Evolutionary conservation across 2,113 vertebrate species (phyloP), one percentile per base, ranked within the genome.

Genomic region (Tachysurus fulvidraco): DNA sequence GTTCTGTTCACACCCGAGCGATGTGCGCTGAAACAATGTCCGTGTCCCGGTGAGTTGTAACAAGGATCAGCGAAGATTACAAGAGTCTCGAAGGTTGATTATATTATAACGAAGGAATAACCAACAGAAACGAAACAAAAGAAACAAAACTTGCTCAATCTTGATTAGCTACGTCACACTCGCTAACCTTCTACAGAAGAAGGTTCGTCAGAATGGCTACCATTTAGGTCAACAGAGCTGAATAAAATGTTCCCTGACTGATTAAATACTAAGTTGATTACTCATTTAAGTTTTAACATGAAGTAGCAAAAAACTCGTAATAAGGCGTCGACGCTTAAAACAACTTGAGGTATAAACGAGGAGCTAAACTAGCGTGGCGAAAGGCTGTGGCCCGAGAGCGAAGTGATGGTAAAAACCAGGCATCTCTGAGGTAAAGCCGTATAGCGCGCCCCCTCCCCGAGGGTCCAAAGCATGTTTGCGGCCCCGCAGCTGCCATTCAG

Each of bases 401-500:
- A 54, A 13, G 50, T 9, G 23, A 54, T 6, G 8, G 13, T 9
- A 14, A 17, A 77, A 77, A 21, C 21, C 44, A 5, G 19, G 10
- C 9, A 21, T 50, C 46, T 76, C 13, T 52, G 12, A 54, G 46
- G 11, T 67, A 16, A 65, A 67, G 46, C 76, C 30, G 30, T 69
- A 30, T 55, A 55, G 67, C 10, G 23, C 11, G 50, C 2, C 76
- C 83, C 83, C 9, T 17, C 28, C 46, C 50, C 44, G 3, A 41
- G 60, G 76, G 25, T 50, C n/a, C 84, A 16, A 3, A 55, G 41
- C 12, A 19, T 28, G 23, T 16, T 23, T 8, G n/a, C 46, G 6
- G 21, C 74, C 76, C 76, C n/a, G 14, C 46, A 59, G 85, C 50
- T 21, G 25, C 62, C 10, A n/a, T 79, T 79, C 84, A 85, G 60